Percentiles rank a stretch among this genome's conserved stretches.
These are phyloP conservation scores for Conus betulinus DNA, from an alignment of 1,140 invertebrate species.

Conservation along the genomic window DNA sequence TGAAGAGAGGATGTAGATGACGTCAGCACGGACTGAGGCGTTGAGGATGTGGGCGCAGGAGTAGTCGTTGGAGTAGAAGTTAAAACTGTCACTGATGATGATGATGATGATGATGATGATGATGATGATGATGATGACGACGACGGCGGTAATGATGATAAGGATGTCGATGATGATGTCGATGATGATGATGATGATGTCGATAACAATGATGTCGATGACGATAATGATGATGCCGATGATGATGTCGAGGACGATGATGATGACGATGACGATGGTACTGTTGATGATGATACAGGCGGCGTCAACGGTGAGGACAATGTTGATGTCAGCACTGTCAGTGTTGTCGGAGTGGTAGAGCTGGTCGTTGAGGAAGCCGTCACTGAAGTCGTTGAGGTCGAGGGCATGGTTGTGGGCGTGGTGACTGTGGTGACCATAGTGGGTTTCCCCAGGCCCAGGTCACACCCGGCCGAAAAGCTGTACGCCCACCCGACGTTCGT, in stretches of 20 bases:
- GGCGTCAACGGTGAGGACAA: not conserved
- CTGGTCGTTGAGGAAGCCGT: not conserved
- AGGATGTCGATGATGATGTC: not conserved
- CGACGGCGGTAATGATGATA: not conserved
- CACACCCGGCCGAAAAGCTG: constrained; percentile 10
- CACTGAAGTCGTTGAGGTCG: not conserved
- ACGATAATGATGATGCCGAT: not conserved
- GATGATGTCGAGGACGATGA: not conserved
- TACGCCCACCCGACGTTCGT: not conserved
- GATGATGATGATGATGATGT: not conserved
- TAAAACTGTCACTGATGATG: not conserved
- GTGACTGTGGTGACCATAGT: not conserved
- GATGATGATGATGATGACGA: too few species aligned
- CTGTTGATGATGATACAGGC: not conserved
- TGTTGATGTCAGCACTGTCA: not conserved
- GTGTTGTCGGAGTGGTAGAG: not conserved
- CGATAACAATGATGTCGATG: not conserved
- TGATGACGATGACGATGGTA: not conserved
- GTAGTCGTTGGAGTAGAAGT: not conserved
- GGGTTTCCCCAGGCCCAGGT: not conserved
- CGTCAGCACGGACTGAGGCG: too few species aligned
- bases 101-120: not conserved
- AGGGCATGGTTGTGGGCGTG: not conserved
- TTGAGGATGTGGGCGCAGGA: too few species aligned
- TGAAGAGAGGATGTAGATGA: not conserved